Evolutionary conservation across 1,140 invertebrate species (phyloP).

Genomic region (Brachionus paranguensis): DNA sequence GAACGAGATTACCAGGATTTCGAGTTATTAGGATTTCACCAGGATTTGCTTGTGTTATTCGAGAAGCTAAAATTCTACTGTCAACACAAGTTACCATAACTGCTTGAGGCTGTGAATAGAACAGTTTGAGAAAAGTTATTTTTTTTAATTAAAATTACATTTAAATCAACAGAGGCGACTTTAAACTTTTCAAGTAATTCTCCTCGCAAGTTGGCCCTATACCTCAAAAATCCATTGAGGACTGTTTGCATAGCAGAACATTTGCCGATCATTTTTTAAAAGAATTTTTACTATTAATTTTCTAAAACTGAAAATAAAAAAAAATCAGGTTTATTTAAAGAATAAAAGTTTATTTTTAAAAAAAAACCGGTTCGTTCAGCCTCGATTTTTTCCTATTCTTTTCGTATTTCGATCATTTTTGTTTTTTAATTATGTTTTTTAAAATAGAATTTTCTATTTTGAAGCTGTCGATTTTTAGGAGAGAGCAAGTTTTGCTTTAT

Average conservation of each 20-base stretch:
- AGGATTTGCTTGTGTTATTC: constrained; percentile 87
- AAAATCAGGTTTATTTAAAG: neutral
- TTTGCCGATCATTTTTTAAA: neutral
- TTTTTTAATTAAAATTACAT: constrained; percentile 54
- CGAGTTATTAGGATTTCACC: constrained; percentile 94
- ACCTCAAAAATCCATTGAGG: constrained; percentile 6
- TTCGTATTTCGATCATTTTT: neutral
- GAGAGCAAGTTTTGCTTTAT: neutral
- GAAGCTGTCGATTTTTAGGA: neutral
- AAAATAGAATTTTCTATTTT: neutral
- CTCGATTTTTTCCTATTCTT: neutral
- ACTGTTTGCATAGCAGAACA: constrained; percentile 18
- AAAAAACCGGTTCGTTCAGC: neutral
- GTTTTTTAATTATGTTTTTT: neutral
- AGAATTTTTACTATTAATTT: neutral
- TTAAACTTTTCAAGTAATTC: constrained; percentile 30
- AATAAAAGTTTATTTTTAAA: neutral
- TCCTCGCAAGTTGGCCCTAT: neutral
- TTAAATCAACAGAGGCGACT: neutral
- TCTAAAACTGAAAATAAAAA: neutral
- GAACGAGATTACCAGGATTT: constrained; percentile 67
- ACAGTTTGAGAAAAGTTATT: neutral
- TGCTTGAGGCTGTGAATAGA: constrained; percentile 68
- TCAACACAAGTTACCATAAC: constrained; percentile 97
- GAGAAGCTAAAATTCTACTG: constrained; percentile 86